phyloP scores from a whole-genome alignment of 2,113 vertebrate species.

The Acrocephalus arundinaceus region DNA sequence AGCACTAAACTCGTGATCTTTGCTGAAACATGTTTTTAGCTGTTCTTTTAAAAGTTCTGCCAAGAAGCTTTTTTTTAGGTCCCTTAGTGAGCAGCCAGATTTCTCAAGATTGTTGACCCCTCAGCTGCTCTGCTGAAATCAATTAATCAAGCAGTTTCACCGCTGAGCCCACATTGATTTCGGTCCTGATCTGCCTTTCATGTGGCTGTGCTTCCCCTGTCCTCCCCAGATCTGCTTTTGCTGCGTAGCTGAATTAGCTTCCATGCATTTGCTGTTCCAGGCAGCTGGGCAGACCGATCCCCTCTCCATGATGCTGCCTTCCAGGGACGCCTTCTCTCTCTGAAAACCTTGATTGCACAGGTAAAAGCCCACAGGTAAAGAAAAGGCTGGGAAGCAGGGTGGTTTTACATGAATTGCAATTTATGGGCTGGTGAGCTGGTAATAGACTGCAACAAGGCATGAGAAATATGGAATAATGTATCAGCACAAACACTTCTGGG shows the following conservation, averaged over 20 bases:
- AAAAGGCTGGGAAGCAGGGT: neutral
- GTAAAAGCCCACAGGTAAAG: slow-evolving; percentile 69
- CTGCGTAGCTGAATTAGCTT: neutral
- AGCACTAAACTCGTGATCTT: neutral
- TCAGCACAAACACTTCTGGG: neutral
- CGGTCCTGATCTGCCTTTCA: neutral
- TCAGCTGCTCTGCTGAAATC: neutral
- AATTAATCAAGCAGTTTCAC: neutral
- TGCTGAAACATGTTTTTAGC: neutral
- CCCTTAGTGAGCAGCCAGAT: neutral
- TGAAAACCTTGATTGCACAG: slow-evolving; percentile 86
- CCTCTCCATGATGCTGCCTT: slow-evolving; percentile 92
- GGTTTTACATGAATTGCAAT: neutral
- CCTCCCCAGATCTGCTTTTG: neutral
- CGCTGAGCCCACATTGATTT: neutral
- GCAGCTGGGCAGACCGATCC: slow-evolving; percentile 86
- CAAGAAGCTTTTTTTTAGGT: neutral
- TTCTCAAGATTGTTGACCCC: neutral
- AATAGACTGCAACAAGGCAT: neutral
- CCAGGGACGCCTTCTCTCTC: slow-evolving; percentile 86
- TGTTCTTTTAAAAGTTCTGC: neutral
- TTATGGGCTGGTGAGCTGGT: neutral
- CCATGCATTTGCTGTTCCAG: slow-evolving; percentile 69
- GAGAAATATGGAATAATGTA: neutral
- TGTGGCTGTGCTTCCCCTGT: accelerated